These are phyloP conservation scores for Trissonchulus latispiculum DNA, from an alignment of 2,888 invertebrate species.

Conservation along the genomic window DNA sequence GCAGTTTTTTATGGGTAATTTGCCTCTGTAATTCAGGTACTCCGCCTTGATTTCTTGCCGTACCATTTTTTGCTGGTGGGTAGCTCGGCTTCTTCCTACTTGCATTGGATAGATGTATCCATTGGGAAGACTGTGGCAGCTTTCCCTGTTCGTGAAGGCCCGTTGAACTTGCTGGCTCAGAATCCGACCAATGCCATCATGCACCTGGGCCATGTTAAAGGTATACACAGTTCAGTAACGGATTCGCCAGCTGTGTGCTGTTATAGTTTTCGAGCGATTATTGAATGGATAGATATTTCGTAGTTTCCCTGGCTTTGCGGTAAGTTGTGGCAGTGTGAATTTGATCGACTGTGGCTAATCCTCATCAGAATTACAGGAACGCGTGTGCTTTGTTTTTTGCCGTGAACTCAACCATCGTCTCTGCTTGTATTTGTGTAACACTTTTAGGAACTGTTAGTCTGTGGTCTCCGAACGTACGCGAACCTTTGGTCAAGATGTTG, in stretches of 20 bases:
- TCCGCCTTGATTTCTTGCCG: constrained; percentile 81
- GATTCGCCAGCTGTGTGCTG: no score
- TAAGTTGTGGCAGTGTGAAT: no score
- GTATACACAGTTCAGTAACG: no score
- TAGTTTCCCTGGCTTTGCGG: no score
- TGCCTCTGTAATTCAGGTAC: no score
- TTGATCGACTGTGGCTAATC: no score
- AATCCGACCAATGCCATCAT: constrained; percentile 88
- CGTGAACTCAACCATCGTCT: no score
- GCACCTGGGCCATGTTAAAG: constrained; percentile 77
- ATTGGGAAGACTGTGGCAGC: constrained; percentile 75
- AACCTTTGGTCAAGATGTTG: constrained; percentile 78
- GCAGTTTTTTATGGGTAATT: no score
- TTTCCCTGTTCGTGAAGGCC: constrained; percentile 64
- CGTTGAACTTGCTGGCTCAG: constrained; percentile 71
- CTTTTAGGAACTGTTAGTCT: constrained; percentile 67
- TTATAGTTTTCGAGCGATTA: no score
- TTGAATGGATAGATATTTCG: no score
- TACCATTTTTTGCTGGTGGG: constrained; percentile 83
- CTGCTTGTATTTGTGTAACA: constrained; percentile 21
- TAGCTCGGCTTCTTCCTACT: constrained; percentile 48
- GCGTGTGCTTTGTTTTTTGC: no score
- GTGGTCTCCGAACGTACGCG: constrained; percentile 80
- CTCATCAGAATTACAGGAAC: no score
- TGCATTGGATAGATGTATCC: constrained; percentile 87